These are phyloP conservation scores for Ichneumoninae sp. DNA, from an alignment of 2,888 invertebrate genomes.

Conservation along the genomic window DNA sequence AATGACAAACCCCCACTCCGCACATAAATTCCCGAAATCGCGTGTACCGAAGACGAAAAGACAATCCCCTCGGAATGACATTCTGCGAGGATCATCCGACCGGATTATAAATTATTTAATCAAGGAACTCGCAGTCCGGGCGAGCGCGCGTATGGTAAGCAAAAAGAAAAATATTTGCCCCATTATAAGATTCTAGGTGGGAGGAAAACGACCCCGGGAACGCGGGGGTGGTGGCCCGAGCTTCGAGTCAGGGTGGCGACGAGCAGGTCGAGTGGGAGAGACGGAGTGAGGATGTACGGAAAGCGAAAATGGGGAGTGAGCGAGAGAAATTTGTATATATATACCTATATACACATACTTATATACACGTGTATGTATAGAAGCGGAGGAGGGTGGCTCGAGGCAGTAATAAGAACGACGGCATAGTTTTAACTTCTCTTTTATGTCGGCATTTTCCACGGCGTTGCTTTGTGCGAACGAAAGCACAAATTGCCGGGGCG, in stretches of 20 bases:
- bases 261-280: slow-evolving; percentile 54
- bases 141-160: slow-evolving; percentile 68
- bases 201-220: slow-evolving; percentile 31
- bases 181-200: slow-evolving; percentile 75
- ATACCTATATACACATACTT: too few relatives aligned
- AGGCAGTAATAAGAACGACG: slow-evolving; percentile 84
- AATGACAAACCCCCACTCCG: slow-evolving; percentile 72
- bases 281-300: slow-evolving; percentile 33
- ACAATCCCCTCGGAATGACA: slow-evolving; percentile 73
- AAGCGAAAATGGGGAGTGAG: slow-evolving; percentile 51
- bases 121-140: slow-evolving; percentile 73
- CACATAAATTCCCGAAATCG: slow-evolving; percentile 68
- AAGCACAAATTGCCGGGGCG: slow-evolving; percentile 83
- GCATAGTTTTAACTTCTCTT: slow-evolving; percentile 85
- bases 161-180: slow-evolving; percentile 83
- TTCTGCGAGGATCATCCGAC: slow-evolving; percentile 71
- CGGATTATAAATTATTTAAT: slow-evolving; percentile 84
- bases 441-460: slow-evolving; percentile 82
- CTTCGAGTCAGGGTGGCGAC: slow-evolving; percentile 33
- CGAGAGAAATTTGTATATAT: slow-evolving; percentile 5
- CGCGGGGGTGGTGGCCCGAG: slow-evolving; percentile 41
- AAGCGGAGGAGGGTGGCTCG: slow-evolving; percentile 77
- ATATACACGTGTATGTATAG: slow-evolving; percentile 50
- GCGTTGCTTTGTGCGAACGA: slow-evolving; percentile 84
- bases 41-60: slow-evolving; percentile 12